A percentile compares a stretch with the other conserved stretches of the same genome.
phyloP scores from a whole-genome alignment of 2,113 vertebrate genomes.

The Rhinoderma darwinii region DNA sequence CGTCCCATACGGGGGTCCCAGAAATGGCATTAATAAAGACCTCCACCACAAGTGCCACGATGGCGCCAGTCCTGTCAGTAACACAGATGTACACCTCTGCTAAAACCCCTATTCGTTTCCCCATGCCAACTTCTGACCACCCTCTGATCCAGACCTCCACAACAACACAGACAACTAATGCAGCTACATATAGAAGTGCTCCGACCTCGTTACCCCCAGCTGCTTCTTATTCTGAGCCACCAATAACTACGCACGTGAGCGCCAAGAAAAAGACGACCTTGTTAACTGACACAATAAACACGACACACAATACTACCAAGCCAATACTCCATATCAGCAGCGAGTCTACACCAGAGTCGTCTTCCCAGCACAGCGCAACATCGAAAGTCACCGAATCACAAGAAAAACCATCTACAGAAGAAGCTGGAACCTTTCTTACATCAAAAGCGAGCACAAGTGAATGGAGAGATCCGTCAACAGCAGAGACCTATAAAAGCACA shows the following conservation, averaged over 20 bases:
- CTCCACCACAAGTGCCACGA: slow-evolving; percentile 58
- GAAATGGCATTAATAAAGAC: slow-evolving; percentile 51
- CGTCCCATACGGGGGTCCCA: slow-evolving; percentile 61
- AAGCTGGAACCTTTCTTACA: slow-evolving; percentile 46
- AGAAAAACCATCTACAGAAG: slow-evolving; percentile 52
- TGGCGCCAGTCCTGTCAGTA: slow-evolving; percentile 58
- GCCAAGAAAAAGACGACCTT: slow-evolving; percentile 40
- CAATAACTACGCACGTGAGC: slow-evolving; percentile 54
- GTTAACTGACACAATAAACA: slow-evolving; percentile 43
- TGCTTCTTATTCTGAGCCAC: neutral
- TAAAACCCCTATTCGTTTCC: slow-evolving; percentile 56
- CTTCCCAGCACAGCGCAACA: slow-evolving; percentile 42
- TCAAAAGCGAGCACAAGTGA: neutral
- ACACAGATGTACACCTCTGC: slow-evolving; percentile 62
- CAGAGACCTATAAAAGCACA: slow-evolving; percentile 44
- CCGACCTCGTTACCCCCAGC: slow-evolving; percentile 49
- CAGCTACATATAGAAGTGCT: neutral
- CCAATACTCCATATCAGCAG: slow-evolving; percentile 48
- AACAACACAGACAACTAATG: slow-evolving; percentile 32
- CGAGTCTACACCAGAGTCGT: neutral
- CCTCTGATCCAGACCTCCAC: slow-evolving; percentile 32
- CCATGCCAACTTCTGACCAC: slow-evolving; percentile 38
- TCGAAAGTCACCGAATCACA: rapidly evolving
- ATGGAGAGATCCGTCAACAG: slow-evolving; percentile 44
- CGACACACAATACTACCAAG: neutral